Conservation (phyloP, 2,888 invertebrate genomes). For the Daptonema setosum region DNA sequence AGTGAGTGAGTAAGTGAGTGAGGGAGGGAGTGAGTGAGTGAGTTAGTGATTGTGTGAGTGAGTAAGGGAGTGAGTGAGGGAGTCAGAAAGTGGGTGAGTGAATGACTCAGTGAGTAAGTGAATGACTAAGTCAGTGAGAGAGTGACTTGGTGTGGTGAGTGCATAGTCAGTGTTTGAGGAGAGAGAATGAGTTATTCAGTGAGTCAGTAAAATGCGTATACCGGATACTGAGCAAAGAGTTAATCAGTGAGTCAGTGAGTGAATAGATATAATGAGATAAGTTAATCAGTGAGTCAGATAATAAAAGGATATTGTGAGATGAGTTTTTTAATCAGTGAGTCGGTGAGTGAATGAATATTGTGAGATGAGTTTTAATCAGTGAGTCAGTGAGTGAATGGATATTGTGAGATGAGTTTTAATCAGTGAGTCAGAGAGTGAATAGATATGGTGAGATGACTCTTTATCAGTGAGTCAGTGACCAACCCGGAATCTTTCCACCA, state of each 20-base stretch:
- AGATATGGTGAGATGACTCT: not conserved
- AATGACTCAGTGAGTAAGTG: too few species aligned
- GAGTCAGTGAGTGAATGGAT: not conserved
- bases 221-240: too few species aligned
- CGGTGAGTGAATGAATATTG: not conserved
- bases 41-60: too few species aligned
- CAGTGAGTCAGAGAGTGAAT: not conserved
- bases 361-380: not conserved
- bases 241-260: not conserved
- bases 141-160: too few species aligned
- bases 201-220: too few species aligned
- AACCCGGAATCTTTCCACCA: conserved; percentile 57
- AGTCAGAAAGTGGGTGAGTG: too few species aligned
- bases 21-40: too few species aligned
- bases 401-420: not conserved
- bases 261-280: not conserved
- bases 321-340: not conserved
- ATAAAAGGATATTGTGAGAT: not conserved
- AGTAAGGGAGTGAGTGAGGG: too few species aligned
- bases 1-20: too few species aligned
- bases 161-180: not conserved
- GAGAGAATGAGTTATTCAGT: not conserved
- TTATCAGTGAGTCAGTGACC: not conserved
- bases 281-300: not conserved
- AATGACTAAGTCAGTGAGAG: too few species aligned